Evolutionary conservation across 2,113 vertebrate species (phyloP), one percentile per base, ranked within the genome.

Genomic region (Semnornis frantzii): DNA sequence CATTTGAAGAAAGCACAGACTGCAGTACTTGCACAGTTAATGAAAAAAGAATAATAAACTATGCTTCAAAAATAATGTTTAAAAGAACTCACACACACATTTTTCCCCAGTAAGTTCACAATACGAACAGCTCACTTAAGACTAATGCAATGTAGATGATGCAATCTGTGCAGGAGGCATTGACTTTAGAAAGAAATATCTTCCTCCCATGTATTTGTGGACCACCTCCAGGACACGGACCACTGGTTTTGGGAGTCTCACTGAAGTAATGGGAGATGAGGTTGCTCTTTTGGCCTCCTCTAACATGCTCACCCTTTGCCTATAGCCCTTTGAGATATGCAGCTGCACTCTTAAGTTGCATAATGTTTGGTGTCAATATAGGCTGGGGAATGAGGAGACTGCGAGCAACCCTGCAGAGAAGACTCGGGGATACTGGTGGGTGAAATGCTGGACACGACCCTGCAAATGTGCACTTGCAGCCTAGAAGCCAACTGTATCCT

Each of bases 151-250:
- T 37, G 27, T 7, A 84, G 31, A 52, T 33, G 28, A 80, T 75
- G 13, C 25, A 84, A 78, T 77, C 33, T 9, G 42, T 31, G 11
- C 48, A 89, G 44, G 21, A 77, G 13, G 5, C 55, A 82, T 15
- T 44, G 90, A 33, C 33, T 78, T 90, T 5, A 84, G 42, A 81
- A 90, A 80, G 55, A 63, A 63, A 72, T 10, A 27, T 64, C n/a
- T 83, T 89, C 25, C 20, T 55, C 28, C 48, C 21, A 5, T 2
- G 2, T 75, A 54, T 81, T 75, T 54, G 31, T 57, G 54, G 31
- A 78, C 20, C 20, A 60, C 19, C 12, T 65, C 0, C 3, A 94
- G 55, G 63, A 63, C 24, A 64, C 0, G 12, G 1, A 72, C 7
- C 31, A n/a, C 28, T 64, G 37, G 4, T 75, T 81, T 57, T 4